Evolutionary conservation across 2,113 vertebrate genomes (phyloP), one percentile per base, ranked within the genome.

Genomic region (Arenaria interpres): DNA sequence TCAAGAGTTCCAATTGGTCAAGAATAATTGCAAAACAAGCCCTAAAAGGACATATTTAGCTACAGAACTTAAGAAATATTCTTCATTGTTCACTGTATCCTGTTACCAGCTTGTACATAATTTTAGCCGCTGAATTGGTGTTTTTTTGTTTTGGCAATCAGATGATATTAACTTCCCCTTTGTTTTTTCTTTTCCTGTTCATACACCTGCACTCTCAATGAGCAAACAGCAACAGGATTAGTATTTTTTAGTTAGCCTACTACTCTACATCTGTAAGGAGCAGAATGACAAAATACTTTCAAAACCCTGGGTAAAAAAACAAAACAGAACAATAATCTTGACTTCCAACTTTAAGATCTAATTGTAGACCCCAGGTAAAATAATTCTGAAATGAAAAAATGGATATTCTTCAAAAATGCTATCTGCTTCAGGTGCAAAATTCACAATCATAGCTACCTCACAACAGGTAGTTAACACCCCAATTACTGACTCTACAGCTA

Each of bases 131-230:
- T 73, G 53, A 89, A 92, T 54, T 75, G 57, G 56, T 84, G 37
- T 7, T 43, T 76, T 93, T 92, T 88, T 95, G 80, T 89, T 94
- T 91, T 35, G 88, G 81, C 67, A 80, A 95, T 95, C 81, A 69
- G 71, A 64, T 45, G 3, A 66, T 96, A 96, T 59, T 95, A 88
- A 85, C 88, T 97, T 93, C 93, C 79, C 80, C 46, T 92, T 89
- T 94, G 78, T 93, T 93, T 83, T 80, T 88, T 80, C 71, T 75
- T 80, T 96, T 94, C 96, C 96, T 96, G 95, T 96, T 96, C 96
- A 89, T 86, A 94, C 97, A 97, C 97, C 96, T 97, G 96, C 91
- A 85, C 24, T 56, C 54, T 54, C 76, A 68, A 89, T n/a, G 53
- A 88, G 19, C 68, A 83, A 86, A 72, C 30, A 60, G 73, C 81